Evolutionary conservation across 2,888 invertebrate genomes (phyloP), one percentile per base, ranked within the genome.

Genomic region (Leptopilina syphax): DNA sequence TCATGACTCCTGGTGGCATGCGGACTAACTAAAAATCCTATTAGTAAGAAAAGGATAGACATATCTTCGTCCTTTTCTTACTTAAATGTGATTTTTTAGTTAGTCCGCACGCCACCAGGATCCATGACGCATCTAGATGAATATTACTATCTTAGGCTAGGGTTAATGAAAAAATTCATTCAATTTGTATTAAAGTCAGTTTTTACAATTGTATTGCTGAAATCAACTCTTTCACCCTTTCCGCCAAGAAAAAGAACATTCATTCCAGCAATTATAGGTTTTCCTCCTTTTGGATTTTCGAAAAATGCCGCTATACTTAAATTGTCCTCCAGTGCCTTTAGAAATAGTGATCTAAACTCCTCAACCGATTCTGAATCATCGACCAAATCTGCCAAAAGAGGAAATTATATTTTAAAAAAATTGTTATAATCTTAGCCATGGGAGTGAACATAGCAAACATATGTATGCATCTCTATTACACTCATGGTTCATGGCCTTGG

Each of bases 261-360:
- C 3, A 88, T 70, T n/a, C 91, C 93, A 0, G 89, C 92, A 5
- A 93, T 84, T 77, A 88, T 85, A 1, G 90, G 87, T 80, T 90
- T 87, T 4, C 88, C 89, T 27, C 88, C 87, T 0, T 85, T 81
- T 0, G 86, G 86, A 82, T 91, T 86, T 34, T 91, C 88, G 54
- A 88, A 86, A 66, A 91, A 92, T 47, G 92, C 92, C 7, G 86
- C 90, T 27, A 93, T 81, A 2, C 87, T 83, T 9, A 91, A 79
- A 54, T 90, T 90, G 79, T 91, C 86, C 13, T 86, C 79, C 12
- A 93, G 57, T 13, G 86, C 41, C 0, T 85, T 60, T 2, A 10
- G 27, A 91, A 91, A 92, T n/a, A 91, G 9, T 1, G 41, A 27
- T 1, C 84, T 84, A 34, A 90, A 85, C 27, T 88, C 89, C 7